Evolutionary conservation across 2,113 vertebrate species (phyloP).

Genomic region (Bubalus kerabau): DNA sequence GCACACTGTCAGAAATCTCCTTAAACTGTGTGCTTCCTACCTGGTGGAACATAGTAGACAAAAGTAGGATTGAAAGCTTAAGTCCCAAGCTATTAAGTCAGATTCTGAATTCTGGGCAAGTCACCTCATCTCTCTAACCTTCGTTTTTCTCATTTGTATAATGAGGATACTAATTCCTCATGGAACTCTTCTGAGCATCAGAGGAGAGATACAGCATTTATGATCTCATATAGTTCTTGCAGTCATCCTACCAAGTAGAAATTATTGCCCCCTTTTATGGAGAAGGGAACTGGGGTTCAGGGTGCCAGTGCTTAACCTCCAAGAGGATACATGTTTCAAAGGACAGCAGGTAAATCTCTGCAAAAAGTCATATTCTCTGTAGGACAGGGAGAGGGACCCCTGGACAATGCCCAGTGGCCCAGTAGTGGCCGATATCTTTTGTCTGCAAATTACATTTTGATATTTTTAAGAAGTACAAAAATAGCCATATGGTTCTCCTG

Average conservation of each 20-base stretch:
- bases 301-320: not conserved
- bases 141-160: not conserved
- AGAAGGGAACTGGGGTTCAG: not conserved
- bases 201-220: not conserved
- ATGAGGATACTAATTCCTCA: not conserved
- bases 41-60: not conserved
- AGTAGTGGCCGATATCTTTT: not conserved
- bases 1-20: not conserved
- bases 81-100: not conserved
- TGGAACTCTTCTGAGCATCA: not conserved
- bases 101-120: not conserved
- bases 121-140: not conserved
- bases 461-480: constrained; percentile 66
- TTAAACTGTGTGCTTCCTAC: not conserved
- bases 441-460: constrained; percentile 52
- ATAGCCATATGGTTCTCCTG: constrained; percentile 44
- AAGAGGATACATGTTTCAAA: not conserved
- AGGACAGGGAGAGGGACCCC: not conserved
- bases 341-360: not conserved
- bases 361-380: not conserved
- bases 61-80: not conserved
- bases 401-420: not conserved
- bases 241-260: not conserved
- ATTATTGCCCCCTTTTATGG: not conserved
- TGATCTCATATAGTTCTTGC: not conserved